Base-by-base conservation (phyloP, 1,140 invertebrate genomes). In the Aphelinus certus region DNA sequence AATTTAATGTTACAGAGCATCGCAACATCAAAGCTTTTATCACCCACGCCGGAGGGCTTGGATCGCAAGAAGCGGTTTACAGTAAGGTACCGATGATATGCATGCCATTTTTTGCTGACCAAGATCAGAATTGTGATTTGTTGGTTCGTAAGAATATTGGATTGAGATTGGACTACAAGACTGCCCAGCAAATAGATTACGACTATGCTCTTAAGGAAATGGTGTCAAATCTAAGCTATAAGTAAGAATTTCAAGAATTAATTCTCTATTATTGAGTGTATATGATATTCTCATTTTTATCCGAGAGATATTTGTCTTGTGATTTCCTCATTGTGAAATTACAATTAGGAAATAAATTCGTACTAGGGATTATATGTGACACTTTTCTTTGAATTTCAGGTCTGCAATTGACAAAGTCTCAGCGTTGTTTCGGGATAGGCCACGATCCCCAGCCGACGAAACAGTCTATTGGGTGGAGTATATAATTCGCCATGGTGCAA, bases 1-100 rank as follows among this genome's bases (percentile, higher is more conserved):
- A 26, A 26, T 26, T 26, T 26, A 26, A 26, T 26, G 26, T 26
- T 26, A 26, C 65, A 87, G 86, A 86, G 9, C 85, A 87, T 61
- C 80, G 76, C 26, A 86, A 86, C 48, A 46, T 84, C 9, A 88
- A 88, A 71, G 90, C 89, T 0, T 95, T 95, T 74, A 89, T 95
- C 73, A 92, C 92, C 0, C 94, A 96, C 78, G 92, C 91, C 42
- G 94, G 94, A 0, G 89, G 94, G 51, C 89, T 94, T 80, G 92
- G 94, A 42, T 91, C 90, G 1, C 92, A 92, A 56, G 94, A 96
- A 83, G 90, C 93, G 5, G 88, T 94, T 63, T 91, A 93, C 78
- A 93, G 90, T 78, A 93, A 91, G 5, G 92, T 95, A 3, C 94
- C 94, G 0, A 89, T 94, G 56, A 84, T 96, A 4, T 90, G 91